Conservation (phyloP, 2,113 vertebrate genomes). For the Microtus richardsoni region DNA sequence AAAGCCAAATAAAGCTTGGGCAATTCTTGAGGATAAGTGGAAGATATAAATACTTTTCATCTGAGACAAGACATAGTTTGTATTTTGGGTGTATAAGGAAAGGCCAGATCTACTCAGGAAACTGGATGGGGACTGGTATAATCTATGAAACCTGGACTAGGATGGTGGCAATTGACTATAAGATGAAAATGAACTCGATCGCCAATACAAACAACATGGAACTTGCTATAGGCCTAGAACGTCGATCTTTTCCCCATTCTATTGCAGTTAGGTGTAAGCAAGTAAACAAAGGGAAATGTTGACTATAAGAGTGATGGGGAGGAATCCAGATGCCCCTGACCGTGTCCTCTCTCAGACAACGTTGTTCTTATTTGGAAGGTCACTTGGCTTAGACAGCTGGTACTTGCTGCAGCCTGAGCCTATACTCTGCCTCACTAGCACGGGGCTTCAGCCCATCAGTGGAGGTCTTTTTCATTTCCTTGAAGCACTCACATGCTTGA, state of each 20-base stretch:
- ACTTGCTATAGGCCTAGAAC: background rate
- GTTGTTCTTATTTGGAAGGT: background rate
- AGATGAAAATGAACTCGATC: background rate
- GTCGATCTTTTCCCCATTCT: background rate
- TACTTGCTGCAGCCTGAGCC: background rate
- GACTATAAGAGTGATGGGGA: background rate
- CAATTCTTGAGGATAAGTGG: background rate
- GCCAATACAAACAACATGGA: background rate
- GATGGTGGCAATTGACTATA: no score
- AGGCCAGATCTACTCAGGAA: background rate
- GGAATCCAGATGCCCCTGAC: background rate
- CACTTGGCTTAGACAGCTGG: background rate
- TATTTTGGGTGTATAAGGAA: background rate
- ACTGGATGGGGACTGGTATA: background rate
- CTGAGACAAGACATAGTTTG: background rate
- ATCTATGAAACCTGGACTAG: background rate
- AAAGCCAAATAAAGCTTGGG: background rate
- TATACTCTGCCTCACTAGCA: background rate
- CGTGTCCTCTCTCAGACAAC: background rate
- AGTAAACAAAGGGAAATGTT: background rate
- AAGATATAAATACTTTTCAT: background rate
- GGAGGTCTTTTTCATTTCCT: background rate
- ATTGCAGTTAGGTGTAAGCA: background rate
- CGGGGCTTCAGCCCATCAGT: background rate
- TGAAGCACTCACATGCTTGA: background rate